Percentiles rank a stretch among this genome's conserved stretches.
Conservation (phyloP, 2,797 vertebrate genomes). For the Manis javanica region DNA sequence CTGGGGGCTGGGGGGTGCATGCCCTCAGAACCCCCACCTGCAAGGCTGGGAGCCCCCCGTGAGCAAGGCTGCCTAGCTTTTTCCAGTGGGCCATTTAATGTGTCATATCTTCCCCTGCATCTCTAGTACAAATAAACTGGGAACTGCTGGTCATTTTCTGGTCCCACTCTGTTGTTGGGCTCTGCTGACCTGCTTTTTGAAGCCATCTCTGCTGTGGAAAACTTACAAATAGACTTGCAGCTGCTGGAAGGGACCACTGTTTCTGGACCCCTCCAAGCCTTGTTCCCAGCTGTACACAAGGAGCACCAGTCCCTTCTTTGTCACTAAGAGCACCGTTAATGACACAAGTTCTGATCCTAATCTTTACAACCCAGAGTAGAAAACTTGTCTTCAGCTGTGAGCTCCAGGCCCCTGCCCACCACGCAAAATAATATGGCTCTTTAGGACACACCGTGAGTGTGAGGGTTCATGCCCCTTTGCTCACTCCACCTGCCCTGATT, state of each 20-base stretch:
- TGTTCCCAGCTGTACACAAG: not conserved
- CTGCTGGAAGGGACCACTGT: not conserved
- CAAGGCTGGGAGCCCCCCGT: not conserved
- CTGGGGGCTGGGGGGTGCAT: fast-evolving
- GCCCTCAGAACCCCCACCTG: no score
- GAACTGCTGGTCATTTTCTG: not conserved
- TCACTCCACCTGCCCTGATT: fast-evolving
- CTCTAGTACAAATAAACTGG: not conserved
- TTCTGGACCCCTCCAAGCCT: not conserved
- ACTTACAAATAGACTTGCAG: not conserved
- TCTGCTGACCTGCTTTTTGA: not conserved
- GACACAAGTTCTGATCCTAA: not conserved
- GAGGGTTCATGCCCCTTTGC: fast-evolving
- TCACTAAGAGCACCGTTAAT: not conserved
- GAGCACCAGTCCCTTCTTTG: no score
- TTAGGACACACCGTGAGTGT: fast-evolving
- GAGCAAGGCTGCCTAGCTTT: not conserved
- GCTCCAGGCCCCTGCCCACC: not conserved
- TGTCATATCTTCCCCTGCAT: not conserved
- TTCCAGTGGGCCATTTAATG: not conserved
- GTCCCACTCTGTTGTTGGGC: not conserved
- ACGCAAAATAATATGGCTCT: not conserved
- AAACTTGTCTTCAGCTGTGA: not conserved
- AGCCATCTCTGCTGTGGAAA: not conserved
- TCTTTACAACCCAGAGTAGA: fast-evolving